A percentile compares a stretch with the other conserved stretches of the same genome.
These are phyloP conservation scores for Drosophila kepulauana DNA, from an alignment of 1,140 invertebrate genomes.

Conservation along the genomic window DNA sequence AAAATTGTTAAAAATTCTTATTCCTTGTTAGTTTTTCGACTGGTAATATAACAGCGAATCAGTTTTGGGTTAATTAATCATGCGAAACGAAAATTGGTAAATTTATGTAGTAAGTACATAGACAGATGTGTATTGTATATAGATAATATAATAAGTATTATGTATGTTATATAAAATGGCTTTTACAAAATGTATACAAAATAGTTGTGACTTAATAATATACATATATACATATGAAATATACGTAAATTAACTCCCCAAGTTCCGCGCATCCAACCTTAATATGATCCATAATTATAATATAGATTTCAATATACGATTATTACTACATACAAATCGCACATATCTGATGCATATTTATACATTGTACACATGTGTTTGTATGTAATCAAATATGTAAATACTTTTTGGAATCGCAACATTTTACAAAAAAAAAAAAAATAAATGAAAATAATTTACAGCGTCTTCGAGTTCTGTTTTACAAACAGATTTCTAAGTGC, in stretches of 20 bases:
- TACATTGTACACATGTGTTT: not conserved
- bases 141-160: constrained; percentile 15
- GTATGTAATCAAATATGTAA: constrained; percentile 2
- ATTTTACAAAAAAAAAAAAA: not conserved
- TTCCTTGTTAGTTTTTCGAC: not conserved
- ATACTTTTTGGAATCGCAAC: constrained; percentile 34
- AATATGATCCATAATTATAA: constrained; percentile 2
- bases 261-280: not conserved
- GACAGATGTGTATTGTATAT: constrained; percentile 3
- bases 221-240: constrained; percentile 46
- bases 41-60: not conserved
- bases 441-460: not conserved
- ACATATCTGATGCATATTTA: constrained; percentile 6
- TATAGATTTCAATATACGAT: constrained; percentile 14
- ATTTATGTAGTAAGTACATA: not conserved
- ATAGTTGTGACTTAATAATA: constrained; percentile 44
- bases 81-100: not conserved
- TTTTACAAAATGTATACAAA: constrained; percentile 50
- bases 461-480: constrained; percentile 1
- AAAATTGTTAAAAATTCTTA: not conserved
- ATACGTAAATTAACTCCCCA: constrained; percentile 13
- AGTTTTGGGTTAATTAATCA: not conserved
- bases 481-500: constrained; percentile 1
- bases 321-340: too few species aligned
- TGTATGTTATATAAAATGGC: constrained; percentile 42